phyloP scores from a whole-genome alignment of 2,113 vertebrate genomes.

The Gorilla gorilla region DNA sequence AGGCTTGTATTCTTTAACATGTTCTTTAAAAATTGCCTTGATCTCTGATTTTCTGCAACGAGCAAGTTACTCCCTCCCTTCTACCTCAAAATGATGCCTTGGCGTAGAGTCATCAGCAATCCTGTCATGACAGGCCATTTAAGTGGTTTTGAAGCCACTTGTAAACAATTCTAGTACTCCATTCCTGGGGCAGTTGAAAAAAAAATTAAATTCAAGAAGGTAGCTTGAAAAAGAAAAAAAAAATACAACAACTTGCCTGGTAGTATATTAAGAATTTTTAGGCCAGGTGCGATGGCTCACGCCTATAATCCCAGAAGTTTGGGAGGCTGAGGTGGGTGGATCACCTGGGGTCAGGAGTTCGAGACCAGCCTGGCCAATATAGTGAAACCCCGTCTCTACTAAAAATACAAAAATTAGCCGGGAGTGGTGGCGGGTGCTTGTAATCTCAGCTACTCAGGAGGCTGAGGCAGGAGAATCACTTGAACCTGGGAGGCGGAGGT shows the following conservation, averaged over 20 bases:
- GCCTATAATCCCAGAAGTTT: too few species aligned
- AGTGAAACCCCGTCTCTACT: background rate
- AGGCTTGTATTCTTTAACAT: background rate
- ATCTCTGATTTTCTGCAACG: constrained; percentile 42
- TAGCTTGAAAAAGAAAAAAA: background rate
- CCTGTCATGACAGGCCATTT: background rate
- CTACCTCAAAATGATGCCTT: background rate
- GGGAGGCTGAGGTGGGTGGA: too few species aligned
- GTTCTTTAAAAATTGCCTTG: constrained; percentile 7
- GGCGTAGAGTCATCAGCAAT: background rate
- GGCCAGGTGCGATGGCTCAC: too few species aligned
- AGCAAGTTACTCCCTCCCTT: constrained; percentile 15
- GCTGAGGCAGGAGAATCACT: too few species aligned
- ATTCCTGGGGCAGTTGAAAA: constrained; percentile 24
- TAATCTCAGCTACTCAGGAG: too few species aligned
- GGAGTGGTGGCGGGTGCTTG: too few species aligned
- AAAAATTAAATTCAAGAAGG: background rate
- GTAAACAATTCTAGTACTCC: constrained; percentile 14
- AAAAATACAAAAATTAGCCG: too few species aligned
- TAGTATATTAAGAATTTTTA: background rate
- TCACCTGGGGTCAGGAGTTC: too few species aligned
- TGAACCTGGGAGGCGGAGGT: too few species aligned
- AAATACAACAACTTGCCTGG: background rate
- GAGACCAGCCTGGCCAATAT: too few species aligned
- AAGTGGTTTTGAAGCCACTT: background rate